Evolutionary conservation across 2,888 invertebrate species (phyloP).

Genomic region (Amblyteles armatorius): DNA sequence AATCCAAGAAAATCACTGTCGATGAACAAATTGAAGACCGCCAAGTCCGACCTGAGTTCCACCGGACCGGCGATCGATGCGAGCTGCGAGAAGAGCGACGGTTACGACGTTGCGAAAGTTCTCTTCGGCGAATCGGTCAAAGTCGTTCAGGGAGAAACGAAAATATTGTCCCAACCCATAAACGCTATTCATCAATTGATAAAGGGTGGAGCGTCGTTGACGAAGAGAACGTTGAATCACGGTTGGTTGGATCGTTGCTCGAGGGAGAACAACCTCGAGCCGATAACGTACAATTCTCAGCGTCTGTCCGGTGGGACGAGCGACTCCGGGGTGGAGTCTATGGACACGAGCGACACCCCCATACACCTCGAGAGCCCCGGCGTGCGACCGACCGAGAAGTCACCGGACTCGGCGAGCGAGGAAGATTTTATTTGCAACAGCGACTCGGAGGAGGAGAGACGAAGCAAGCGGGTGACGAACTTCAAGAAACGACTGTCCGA

Average conservation of each 20-base stretch:
- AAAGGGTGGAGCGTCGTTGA: slow-evolving; percentile 67
- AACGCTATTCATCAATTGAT: slow-evolving; percentile 81
- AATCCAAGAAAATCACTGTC: slow-evolving; percentile 91
- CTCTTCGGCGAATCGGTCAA: slow-evolving; percentile 75
- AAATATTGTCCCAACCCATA: slow-evolving; percentile 73
- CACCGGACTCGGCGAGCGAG: slow-evolving; percentile 85
- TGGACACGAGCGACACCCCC: slow-evolving; percentile 73
- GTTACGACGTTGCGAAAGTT: slow-evolving; percentile 60
- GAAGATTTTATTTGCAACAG: slow-evolving; percentile 90
- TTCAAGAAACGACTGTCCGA: slow-evolving; percentile 85
- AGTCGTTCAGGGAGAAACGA: slow-evolving; percentile 73
- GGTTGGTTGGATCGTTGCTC: slow-evolving; percentile 87
- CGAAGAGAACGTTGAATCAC: slow-evolving; percentile 84
- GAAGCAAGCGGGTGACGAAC: slow-evolving; percentile 86
- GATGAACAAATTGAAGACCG: slow-evolving; percentile 74
- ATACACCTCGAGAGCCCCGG: slow-evolving; percentile 62
- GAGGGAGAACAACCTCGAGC: slow-evolving; percentile 73
- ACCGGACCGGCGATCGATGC: not conserved
- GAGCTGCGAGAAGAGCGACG: slow-evolving; percentile 47
- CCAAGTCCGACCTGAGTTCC: slow-evolving; percentile 73
- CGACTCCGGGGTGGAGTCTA: slow-evolving; percentile 81
- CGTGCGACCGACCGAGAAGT: slow-evolving; percentile 1
- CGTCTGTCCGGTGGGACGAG: slow-evolving; percentile 75
- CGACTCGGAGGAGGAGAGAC: slow-evolving; percentile 87
- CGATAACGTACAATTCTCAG: slow-evolving; percentile 51